Conservation (phyloP, 2,797 vertebrate species). For the Myripristis jacobus region DNA sequence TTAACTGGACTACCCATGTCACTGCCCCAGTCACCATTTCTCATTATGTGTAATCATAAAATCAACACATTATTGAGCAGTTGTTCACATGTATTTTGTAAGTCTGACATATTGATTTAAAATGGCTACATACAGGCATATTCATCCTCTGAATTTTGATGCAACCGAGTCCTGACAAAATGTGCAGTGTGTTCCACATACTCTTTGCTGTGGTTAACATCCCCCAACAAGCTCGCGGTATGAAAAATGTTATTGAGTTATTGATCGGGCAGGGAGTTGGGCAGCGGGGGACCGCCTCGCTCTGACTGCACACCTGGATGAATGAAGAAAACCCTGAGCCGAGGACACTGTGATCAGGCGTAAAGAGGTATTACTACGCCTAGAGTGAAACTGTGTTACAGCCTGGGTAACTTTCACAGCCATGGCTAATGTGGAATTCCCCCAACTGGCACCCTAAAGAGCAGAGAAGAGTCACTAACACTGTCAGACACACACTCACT, state of each 20-base stretch:
- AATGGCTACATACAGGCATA: constrained; percentile 28
- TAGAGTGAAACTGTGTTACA: constrained; percentile 52
- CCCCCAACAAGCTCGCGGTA: constrained; percentile 86
- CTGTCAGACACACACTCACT: constrained; percentile 78
- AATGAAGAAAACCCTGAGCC: constrained; percentile 63
- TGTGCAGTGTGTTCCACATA: constrained; percentile 83
- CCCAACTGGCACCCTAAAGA: constrained; percentile 72
- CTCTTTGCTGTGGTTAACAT: constrained; percentile 87
- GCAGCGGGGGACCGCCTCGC: constrained; percentile 82
- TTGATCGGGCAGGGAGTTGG: constrained; percentile 88
- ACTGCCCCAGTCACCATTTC: background rate
- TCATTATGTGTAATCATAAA: constrained; percentile 26
- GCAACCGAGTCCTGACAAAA: constrained; percentile 25
- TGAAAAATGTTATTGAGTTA: constrained; percentile 95
- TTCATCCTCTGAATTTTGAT: constrained; percentile 16
- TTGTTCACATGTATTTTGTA: constrained; percentile 15
- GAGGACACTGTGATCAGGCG: constrained; percentile 69
- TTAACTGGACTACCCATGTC: background rate
- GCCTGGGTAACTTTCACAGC: constrained; percentile 65
- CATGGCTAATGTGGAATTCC: constrained; percentile 72
- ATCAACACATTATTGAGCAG: constrained; percentile 29
- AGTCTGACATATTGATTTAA: constrained; percentile 21
- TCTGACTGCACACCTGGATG: constrained; percentile 72
- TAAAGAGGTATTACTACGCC: constrained; percentile 71
- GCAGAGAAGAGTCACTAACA: constrained; percentile 73